Evolutionary conservation across 2,113 vertebrate genomes (phyloP), one percentile per base, ranked within the genome.

Genomic region (Gymnorhina tibicen): DNA sequence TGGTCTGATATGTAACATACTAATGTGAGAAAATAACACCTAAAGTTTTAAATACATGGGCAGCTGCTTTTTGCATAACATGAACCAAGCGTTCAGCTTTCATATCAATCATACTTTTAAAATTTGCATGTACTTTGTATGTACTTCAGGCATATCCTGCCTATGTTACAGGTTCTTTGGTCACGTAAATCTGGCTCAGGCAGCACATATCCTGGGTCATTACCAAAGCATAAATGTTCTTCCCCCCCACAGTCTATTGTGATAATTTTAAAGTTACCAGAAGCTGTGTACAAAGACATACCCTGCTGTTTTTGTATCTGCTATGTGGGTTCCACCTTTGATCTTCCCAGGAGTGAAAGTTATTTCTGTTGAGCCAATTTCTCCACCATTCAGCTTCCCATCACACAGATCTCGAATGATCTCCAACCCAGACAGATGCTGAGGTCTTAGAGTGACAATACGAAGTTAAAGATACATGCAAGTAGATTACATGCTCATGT

Each of bases 371-470:
- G 99, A 99, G 80, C 99, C 99, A 50, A 99, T 98, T 78, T 97
- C 97, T 83, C 98, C 99, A 4, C 99, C 99, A 86, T 99, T 98
- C 96, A 99, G 98, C n/a, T 97, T 97, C 10, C 99, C 99, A 33
- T 97, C 98, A 95, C 99, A 99, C 77, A 99, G 97, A 96, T 99
- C 98, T 64, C 98, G 98, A 93, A 99, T 63, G 58, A 99, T 97
- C 98, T 99, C 98, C 93, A 99, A 85, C 64, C 99, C 99, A 77
- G 98, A 99, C 68, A 99, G 97, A 97, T 99, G 99, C 95, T 99
- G 99, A 72, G 99, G 99, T 97, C 99, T 99, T 94, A 70, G 85
- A 96, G 72, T 86, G 56, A 97, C 62, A 97, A 91, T 4, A 96
- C 21, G 16, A 82, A 77, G 77, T 96, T 95, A 97, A 93, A 89